A percentile compares a stretch with the other conserved stretches of the same genome.
Evolutionary conservation across 2,797 vertebrate genomes (phyloP).

Genomic region (Poeciliopsis presidionis): DNA sequence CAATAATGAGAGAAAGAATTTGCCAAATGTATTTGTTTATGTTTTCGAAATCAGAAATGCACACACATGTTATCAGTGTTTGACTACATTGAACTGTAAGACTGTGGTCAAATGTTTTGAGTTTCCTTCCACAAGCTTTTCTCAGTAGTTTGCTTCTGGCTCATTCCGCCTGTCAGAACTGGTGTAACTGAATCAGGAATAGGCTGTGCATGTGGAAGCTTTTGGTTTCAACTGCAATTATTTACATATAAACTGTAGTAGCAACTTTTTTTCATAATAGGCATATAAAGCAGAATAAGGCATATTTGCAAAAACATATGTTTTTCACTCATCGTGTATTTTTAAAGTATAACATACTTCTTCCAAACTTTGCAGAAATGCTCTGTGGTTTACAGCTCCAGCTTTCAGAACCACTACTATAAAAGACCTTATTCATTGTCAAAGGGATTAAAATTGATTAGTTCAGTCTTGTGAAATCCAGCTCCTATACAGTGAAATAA

Average conservation of each 20-base stretch:
- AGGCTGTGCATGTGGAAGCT: not conserved
- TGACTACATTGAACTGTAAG: not conserved
- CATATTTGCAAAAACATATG: not conserved
- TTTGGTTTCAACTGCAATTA: not conserved
- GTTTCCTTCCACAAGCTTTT: conserved; percentile 1
- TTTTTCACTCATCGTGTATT: conserved; percentile 1
- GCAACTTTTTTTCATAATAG: not conserved
- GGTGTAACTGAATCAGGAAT: not conserved
- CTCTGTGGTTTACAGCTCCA: not conserved
- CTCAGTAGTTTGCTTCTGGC: not conserved
- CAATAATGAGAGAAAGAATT: not conserved
- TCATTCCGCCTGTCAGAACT: not conserved
- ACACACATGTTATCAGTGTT: not conserved
- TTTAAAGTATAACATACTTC: not conserved
- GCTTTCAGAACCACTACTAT: conserved; percentile 30
- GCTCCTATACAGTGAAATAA: conserved; percentile 54
- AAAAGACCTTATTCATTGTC: conserved; percentile 60
- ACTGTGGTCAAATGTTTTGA: not conserved
- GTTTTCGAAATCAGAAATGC: not conserved
- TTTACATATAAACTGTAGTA: not conserved
- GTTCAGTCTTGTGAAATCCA: conserved; percentile 56
- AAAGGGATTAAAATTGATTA: conserved; percentile 75
- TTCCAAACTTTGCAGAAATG: conserved; percentile 12
- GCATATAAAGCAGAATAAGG: not conserved
- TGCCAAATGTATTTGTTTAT: not conserved